phyloP scores from a whole-genome alignment of 1,140 invertebrate species.

The Bombus fervidus region DNA sequence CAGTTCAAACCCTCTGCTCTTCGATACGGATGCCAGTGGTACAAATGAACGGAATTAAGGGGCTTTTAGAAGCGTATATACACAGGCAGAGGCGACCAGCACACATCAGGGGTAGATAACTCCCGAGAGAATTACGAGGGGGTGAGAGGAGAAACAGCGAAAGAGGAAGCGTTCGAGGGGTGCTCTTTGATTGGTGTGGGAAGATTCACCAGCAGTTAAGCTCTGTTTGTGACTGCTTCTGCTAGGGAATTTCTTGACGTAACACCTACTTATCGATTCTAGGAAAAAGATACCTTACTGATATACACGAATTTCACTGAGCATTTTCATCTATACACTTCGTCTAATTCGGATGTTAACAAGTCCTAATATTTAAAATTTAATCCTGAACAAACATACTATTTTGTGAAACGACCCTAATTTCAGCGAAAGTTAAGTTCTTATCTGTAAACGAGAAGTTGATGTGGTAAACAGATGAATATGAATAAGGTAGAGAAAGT shows the following conservation, averaged over 20 bases:
- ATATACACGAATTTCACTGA: too few relatives aligned
- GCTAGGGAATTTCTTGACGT: conserved; percentile 69
- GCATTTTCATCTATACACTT: not conserved
- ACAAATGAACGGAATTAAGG: conserved; percentile 77
- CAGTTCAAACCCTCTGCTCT: conserved; percentile 63
- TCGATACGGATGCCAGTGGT: conserved; percentile 68
- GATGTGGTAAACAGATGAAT: too few relatives aligned
- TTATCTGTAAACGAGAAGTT: too few relatives aligned
- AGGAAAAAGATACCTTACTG: not conserved
- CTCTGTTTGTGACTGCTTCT: conserved; percentile 64
- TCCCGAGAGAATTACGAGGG: conserved; percentile 72
- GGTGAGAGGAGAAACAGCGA: conserved; percentile 51
- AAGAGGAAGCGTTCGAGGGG: conserved; percentile 69
- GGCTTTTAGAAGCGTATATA: conserved; percentile 70
- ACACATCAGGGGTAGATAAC: conserved; percentile 75
- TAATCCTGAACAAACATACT: too few relatives aligned
- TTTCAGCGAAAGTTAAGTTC: too few relatives aligned
- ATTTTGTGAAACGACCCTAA: too few relatives aligned
- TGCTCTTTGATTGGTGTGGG: conserved; percentile 81
- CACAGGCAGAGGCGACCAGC: conserved; percentile 35
- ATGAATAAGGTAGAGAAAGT: too few relatives aligned
- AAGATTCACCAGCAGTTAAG: conserved; percentile 76
- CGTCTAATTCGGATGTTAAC: not conserved
- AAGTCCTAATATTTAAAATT: not conserved
- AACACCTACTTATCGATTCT: conserved; percentile 11